Evolutionary conservation across 2,113 vertebrate species (phyloP).

Genomic region (Haplochromis burtoni): DNA sequence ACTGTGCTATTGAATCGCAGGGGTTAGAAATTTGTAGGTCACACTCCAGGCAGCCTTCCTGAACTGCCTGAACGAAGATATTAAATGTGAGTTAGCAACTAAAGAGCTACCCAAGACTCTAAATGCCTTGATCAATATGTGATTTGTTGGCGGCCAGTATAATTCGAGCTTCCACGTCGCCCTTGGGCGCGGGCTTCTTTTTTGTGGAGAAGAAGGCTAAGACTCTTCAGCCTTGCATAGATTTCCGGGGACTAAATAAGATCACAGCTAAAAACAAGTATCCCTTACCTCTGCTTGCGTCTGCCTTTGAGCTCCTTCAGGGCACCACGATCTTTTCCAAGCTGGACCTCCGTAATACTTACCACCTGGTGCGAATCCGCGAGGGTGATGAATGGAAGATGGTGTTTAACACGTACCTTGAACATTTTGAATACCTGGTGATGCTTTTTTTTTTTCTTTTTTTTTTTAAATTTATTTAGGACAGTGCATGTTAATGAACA

Average conservation of each 20-base stretch:
- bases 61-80: not conserved
- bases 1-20: not conserved
- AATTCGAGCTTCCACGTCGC: not conserved
- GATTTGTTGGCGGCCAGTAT: not conserved
- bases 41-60: not conserved
- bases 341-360: not conserved
- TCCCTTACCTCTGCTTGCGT: not conserved
- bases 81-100: not conserved
- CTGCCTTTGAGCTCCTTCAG: not conserved
- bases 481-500: too few species aligned
- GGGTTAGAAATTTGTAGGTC: not conserved
- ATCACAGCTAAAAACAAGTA: not conserved
- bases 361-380: not conserved
- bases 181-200: not conserved
- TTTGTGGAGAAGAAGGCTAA: not conserved
- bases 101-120: not conserved
- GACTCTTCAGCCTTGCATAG: not conserved
- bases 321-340: not conserved
- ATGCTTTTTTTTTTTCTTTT: too few species aligned
- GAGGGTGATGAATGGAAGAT: not conserved
- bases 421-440: not conserved
- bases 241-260: not conserved
- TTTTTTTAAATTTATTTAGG: too few species aligned
- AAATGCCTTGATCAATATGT: not conserved
- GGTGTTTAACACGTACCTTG: not conserved